Evolutionary conservation across 2,797 vertebrate species (phyloP).

Genomic region (Anabas testudineus): DNA sequence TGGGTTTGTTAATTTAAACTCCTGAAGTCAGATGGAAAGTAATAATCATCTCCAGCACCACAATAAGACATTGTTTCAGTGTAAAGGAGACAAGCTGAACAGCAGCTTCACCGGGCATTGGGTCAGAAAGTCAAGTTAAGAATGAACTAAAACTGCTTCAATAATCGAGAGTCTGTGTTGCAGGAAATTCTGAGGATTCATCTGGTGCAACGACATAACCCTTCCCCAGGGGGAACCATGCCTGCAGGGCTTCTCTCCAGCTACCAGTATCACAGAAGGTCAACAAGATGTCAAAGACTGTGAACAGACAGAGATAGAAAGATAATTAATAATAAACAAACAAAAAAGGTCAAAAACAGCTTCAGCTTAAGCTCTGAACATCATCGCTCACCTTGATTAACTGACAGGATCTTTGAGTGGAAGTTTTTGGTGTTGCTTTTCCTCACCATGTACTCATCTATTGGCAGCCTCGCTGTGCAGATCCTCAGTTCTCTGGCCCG

Average conservation of each 20-base stretch:
- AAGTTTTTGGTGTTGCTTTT: constrained; percentile 89
- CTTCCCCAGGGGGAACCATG: constrained; percentile 89
- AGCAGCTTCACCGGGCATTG: too few relatives aligned
- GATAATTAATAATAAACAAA: not conserved
- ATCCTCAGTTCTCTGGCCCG: constrained; percentile 85
- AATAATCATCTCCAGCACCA: too few relatives aligned
- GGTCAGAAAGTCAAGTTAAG: too few relatives aligned
- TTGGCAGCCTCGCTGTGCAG: constrained; percentile 87
- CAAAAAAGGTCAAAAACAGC: too few relatives aligned
- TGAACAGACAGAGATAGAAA: constrained; percentile 3
- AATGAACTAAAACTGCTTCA: too few relatives aligned
- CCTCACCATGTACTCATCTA: constrained; percentile 92
- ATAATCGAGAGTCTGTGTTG: not conserved
- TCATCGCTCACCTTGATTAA: constrained; percentile 89
- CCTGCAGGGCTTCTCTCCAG: constrained; percentile 88
- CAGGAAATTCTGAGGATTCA: not conserved
- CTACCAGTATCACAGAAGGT: constrained; percentile 85
- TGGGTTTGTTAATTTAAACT: too few relatives aligned
- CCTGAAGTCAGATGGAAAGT: too few relatives aligned
- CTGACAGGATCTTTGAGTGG: constrained; percentile 90
- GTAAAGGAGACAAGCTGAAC: too few relatives aligned
- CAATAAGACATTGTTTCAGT: too few relatives aligned
- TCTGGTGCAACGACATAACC: constrained; percentile 81
- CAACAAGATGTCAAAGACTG: constrained; percentile 91
- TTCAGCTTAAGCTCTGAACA: fast-evolving